Base-by-base conservation (phyloP, 2,888 invertebrate genomes). In the Drosophila suboccidentalis region DNA sequence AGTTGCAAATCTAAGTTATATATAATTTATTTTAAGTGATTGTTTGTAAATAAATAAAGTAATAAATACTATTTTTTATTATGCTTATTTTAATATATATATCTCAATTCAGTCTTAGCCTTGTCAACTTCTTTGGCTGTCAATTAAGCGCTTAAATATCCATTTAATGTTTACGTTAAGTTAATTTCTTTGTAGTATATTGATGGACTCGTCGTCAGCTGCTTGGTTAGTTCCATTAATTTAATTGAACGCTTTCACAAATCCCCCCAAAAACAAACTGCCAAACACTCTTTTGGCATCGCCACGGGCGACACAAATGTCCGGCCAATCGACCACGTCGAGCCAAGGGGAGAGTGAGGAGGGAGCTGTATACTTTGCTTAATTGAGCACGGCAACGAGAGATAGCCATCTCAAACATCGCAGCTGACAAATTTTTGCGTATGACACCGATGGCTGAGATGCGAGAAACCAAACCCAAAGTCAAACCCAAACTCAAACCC, bases 241-340 rank as follows among this genome's bases (percentile, higher is more conserved):
- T 89, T 90, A 90, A 91, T 91, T 90, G 90, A 90, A 86, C 90
- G 90, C 90, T 90, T 90, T 90, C 90, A 91, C 91, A 89, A 86
- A 75, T 86, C 79, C 71, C 44, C 62, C 67, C 22, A 58, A 60
- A 65, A 57, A 61, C 55, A 71, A 65, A 73, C 64, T 47, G 39
- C 26, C 54, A 67, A 55, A 76, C 67, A 60, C 70, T 63, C 70
- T 67, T 75, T 75, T 70, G 65, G 74, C 73, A 75, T 26, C 51
- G 65, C 62, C 59, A 26, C 61, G 66, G 67, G 73, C 78, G 43
- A 67, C 39, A 60, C 73, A 47, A 49, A 69, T 66, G 49, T 68
- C 59, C 62, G 58, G 73, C 73, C 32, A 61, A 61, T 58, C n/a
- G 44, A 44, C 19, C 19, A 19, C 43, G 41, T 9, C 41, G 39